These are phyloP conservation scores for Garra rufa DNA, from an alignment of 2,113 vertebrate genomes.

Conservation along the genomic window DNA sequence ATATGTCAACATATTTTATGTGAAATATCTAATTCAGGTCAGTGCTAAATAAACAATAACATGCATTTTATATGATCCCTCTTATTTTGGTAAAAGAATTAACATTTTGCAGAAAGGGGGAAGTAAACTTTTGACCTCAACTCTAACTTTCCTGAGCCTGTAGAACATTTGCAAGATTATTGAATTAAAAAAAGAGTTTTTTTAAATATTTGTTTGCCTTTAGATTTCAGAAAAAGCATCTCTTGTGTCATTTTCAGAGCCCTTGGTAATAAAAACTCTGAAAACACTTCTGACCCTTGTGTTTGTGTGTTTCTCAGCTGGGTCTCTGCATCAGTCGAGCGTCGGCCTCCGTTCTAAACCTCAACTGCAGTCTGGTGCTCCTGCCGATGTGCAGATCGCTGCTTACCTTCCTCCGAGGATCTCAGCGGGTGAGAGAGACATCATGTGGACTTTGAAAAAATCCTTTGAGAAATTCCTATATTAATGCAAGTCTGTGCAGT, in stretches of 20 bases:
- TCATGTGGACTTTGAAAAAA: neutral
- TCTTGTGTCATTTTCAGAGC: neutral
- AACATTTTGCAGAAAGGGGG: too few relatives aligned
- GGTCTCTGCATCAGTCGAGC: constrained; percentile 97
- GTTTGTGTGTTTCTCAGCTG: constrained; percentile 77
- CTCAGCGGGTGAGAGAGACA: constrained; percentile 79
- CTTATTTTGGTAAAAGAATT: too few relatives aligned
- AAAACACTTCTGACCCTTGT: neutral
- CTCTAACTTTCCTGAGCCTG: too few relatives aligned
- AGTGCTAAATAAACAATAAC: too few relatives aligned
- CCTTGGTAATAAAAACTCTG: neutral
- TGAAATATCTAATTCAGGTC: too few relatives aligned
- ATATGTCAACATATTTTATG: too few relatives aligned
- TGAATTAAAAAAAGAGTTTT: too few relatives aligned
- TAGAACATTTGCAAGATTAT: too few relatives aligned
- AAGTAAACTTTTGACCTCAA: too few relatives aligned
- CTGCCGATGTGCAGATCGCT: constrained; percentile 90
- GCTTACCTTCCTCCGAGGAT: constrained; percentile 86
- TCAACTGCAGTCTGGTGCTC: constrained; percentile 95
- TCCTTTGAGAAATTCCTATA: neutral
- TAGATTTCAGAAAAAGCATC: too few relatives aligned
- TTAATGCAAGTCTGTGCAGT: neutral
- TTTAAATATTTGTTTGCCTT: too few relatives aligned
- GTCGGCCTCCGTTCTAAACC: constrained; percentile 92
- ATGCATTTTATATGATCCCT: too few relatives aligned